A percentile compares a stretch with the other conserved stretches of the same genome.
Evolutionary conservation across 2,113 vertebrate species (phyloP).

Genomic region (Dicaeum eximium): DNA sequence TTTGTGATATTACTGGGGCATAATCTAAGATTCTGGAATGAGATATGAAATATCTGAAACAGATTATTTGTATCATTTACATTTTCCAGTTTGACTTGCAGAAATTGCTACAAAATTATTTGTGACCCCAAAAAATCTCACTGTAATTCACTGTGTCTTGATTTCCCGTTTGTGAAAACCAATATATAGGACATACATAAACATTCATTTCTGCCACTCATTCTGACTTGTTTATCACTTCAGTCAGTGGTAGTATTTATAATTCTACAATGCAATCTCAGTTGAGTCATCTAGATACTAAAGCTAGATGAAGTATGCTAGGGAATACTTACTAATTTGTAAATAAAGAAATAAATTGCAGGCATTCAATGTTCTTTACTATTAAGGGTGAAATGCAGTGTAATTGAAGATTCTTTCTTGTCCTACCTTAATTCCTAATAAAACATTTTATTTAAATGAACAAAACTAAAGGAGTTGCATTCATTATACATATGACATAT

Average conservation of each 20-base stretch:
- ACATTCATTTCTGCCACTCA: neutral
- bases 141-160: neutral
- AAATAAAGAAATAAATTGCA: neutral
- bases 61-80: neutral
- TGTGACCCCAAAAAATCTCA: neutral
- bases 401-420: neutral
- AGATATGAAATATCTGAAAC: neutral
- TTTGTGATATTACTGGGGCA: neutral
- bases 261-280: neutral
- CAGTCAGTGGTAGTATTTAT: neutral
- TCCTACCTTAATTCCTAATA: neutral
- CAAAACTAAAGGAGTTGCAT: neutral
- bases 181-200: neutral
- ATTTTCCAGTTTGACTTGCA: neutral
- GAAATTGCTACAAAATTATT: neutral
- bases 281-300: neutral
- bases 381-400: neutral
- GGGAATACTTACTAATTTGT: neutral
- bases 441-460: neutral
- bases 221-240: neutral
- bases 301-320: neutral
- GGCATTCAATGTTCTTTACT: neutral
- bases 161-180: neutral
- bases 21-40: neutral
- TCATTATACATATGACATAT: neutral